Conservation (phyloP, 2,888 invertebrate genomes). For the Dryocosmus kuriphilus region DNA sequence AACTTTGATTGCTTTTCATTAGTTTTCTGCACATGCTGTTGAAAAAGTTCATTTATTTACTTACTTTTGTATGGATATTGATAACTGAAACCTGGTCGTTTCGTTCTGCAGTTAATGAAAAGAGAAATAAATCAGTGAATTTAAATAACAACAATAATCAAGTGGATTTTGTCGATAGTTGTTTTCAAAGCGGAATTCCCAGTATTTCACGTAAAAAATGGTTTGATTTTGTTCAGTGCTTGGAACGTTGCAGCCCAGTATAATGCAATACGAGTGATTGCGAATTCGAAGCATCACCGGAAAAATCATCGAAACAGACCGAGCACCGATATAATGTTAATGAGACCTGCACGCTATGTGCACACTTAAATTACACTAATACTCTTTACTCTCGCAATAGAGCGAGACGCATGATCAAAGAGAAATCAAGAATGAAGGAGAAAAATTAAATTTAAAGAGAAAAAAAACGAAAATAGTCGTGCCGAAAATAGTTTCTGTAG, state of each 20-base stretch:
- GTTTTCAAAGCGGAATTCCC: neutral
- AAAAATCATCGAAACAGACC: neutral
- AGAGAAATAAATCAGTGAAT: neutral
- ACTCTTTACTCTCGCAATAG: neutral
- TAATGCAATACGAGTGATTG: neutral
- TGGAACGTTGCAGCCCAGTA: neutral
- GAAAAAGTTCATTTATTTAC: neutral
- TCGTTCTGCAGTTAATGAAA: slow-evolving; percentile 1
- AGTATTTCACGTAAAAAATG: neutral
- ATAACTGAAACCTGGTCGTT: neutral
- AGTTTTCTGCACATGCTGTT: neutral
- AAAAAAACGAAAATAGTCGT: neutral
- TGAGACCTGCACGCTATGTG: neutral
- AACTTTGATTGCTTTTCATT: neutral
- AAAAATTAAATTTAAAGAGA: neutral
- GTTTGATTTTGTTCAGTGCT: neutral
- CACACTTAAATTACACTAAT: neutral
- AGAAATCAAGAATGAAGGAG: neutral
- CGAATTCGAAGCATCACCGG: neutral
- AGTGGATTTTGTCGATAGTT: neutral
- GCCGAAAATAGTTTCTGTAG: neutral
- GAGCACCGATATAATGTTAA: neutral
- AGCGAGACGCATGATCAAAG: neutral
- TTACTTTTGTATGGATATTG: neutral
- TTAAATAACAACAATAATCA: slow-evolving; percentile 7